Conservation (phyloP, 1,140 invertebrate genomes). For the Cydia amplana region DNA sequence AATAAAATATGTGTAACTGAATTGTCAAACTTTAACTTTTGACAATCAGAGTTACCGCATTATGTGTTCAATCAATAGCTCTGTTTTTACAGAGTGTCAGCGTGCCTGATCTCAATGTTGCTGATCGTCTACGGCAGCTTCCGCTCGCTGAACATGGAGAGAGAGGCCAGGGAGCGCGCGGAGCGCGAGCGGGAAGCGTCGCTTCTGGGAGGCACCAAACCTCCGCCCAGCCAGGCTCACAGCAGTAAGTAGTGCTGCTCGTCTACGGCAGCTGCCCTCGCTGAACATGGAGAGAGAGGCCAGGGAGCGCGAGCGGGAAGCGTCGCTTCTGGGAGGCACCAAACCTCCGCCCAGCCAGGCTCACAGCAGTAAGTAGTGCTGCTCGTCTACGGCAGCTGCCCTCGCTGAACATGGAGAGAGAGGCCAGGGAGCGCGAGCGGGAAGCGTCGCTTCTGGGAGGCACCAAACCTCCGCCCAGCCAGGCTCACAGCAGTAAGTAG, state of each 20-base stretch:
- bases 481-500: slow-evolving; percentile 60
- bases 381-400: slow-evolving; percentile 97
- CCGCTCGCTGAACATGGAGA: slow-evolving; percentile 95
- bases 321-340: slow-evolving; percentile 62
- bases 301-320: slow-evolving; percentile 87
- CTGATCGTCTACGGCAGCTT: slow-evolving; percentile 98
- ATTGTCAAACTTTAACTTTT: too few species aligned
- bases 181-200: slow-evolving; percentile 85
- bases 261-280: slow-evolving; percentile 96
- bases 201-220: slow-evolving; percentile 64
- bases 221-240: slow-evolving; percentile 54
- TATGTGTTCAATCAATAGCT: neutral
- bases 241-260: slow-evolving; percentile 87
- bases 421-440: slow-evolving; percentile 90
- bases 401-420: slow-evolving; percentile 96
- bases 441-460: slow-evolving; percentile 73
- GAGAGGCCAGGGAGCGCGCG: slow-evolving; percentile 92
- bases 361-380: slow-evolving; percentile 83
- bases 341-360: slow-evolving; percentile 57
- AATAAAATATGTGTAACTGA: too few species aligned
- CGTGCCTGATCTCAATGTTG: slow-evolving; percentile 97
- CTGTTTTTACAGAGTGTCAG: slow-evolving; percentile 87
- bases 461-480: slow-evolving; percentile 57
- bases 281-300: slow-evolving; percentile 97
- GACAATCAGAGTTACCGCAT: too few species aligned